A percentile compares a stretch with the other conserved stretches of the same genome.
phyloP scores from a whole-genome alignment of 2,113 vertebrate species.

The Corythornis vintsioides region DNA sequence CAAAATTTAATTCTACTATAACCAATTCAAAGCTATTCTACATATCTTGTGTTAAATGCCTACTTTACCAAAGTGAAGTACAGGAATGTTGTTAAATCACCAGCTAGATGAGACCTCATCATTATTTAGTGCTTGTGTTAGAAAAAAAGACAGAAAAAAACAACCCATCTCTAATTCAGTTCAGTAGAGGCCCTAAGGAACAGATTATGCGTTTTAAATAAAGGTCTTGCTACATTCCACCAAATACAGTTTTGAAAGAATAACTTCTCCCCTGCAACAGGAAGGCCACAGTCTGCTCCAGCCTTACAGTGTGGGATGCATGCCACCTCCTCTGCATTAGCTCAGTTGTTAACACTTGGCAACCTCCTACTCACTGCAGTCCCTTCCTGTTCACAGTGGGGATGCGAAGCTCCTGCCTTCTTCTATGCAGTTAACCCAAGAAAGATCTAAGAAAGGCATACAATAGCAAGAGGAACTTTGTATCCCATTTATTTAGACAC shows the following conservation, averaged over 20 bases:
- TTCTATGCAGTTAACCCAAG: not conserved
- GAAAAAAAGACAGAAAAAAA: not conserved
- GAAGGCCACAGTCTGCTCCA: conserved; percentile 8
- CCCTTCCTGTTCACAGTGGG: not conserved
- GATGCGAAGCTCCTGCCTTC: not conserved
- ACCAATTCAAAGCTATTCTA: not conserved
- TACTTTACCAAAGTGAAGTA: not conserved
- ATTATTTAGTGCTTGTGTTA: not conserved
- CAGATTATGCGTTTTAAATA: not conserved
- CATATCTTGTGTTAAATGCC: not conserved
- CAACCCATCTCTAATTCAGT: not conserved
- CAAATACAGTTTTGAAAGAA: not conserved
- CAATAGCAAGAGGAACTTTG: not conserved
- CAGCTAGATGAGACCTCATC: not conserved
- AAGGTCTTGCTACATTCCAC: not conserved
- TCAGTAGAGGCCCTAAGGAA: not conserved
- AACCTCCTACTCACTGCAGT: not conserved
- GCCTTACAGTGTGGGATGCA: not conserved
- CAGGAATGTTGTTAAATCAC: not conserved
- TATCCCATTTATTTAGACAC: not conserved
- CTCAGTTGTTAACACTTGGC: not conserved
- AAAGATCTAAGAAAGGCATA: not conserved
- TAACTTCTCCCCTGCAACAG: not conserved
- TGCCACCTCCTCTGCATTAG: not conserved
- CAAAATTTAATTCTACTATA: not conserved